These are phyloP conservation scores for Agrenia bidenticulata DNA, from an alignment of 2,888 invertebrate species.

Conservation along the genomic window DNA sequence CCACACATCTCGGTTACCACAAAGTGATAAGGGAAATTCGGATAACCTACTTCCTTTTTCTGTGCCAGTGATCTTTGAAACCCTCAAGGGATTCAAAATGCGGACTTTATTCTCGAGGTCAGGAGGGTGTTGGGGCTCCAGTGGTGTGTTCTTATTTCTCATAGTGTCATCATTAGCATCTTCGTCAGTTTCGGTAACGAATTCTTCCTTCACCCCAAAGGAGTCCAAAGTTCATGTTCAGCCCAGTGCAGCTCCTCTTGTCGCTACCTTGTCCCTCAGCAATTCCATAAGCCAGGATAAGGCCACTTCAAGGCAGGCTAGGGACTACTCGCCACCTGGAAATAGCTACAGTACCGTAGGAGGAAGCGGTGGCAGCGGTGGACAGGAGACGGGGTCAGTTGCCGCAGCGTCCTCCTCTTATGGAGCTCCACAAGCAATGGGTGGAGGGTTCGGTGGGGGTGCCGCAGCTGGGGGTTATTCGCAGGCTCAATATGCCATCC, in stretches of 20 bases:
- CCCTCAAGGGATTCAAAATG: too few relatives aligned
- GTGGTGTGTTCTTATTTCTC: not conserved
- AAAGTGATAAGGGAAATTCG: too few relatives aligned
- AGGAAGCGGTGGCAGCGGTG: conserved; percentile 28
- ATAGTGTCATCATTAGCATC: not conserved
- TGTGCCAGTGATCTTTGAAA: conserved; percentile 13
- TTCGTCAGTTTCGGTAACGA: not conserved
- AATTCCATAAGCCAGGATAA: conserved; percentile 22
- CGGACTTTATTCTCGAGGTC: not conserved
- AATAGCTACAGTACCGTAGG: conserved; percentile 15
- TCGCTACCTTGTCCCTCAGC: conserved; percentile 4
- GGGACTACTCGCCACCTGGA: conserved; percentile 45
- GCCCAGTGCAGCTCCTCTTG: too few relatives aligned
- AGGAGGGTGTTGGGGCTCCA: not conserved
- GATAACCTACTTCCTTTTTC: not conserved
- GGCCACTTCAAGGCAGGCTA: conserved; percentile 41
- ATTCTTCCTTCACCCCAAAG: not conserved
- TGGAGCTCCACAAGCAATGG: conserved; percentile 29
- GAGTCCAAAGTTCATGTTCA: too few relatives aligned
- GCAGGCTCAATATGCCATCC: conserved; percentile 48
- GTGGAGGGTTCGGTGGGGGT: conserved; percentile 35
- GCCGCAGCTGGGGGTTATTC: conserved; percentile 40
- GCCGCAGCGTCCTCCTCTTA: conserved; percentile 26
- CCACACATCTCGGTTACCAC: too few relatives aligned
- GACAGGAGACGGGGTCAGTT: conserved; percentile 16